Base-by-base conservation (phyloP, 2,888 invertebrate species). In the Ypsolopha scabrella region DNA sequence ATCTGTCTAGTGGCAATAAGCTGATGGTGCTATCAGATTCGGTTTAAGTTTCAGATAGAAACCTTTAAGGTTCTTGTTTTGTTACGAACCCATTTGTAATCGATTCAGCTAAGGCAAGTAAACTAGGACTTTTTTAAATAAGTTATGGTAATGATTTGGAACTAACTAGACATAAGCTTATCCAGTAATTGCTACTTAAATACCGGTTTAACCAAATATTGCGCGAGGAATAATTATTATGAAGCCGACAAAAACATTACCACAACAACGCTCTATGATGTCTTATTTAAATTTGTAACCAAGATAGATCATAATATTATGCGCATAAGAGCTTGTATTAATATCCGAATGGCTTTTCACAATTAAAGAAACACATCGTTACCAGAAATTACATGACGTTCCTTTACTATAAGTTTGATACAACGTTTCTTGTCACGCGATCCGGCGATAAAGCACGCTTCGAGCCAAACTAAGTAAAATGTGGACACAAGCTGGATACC, bases 291-390 rank as follows among this genome's bases (percentile, higher is more conserved):
- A 45, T 10, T 8, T 8, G 45, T 33, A 7, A 9, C 9, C 6
- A 34, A 34, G 24, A 47, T 37, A 47, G 14, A 47, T 38, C 14
- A 37, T 37, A n/a, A 39, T 36, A 50, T 50, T 50, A 50, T 13
- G 34, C 35, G 37, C 36, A 34, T 39, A 11, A 34, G 36, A 43
- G 39, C 41, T 33, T n/a, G 24, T 43, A 11, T 50, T 34, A 55
- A 59, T 54, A 58, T 56, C 58, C 55, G 58, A 63, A 64, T 65
- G 66, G 66, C 67, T 64, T 62, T 65, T 77, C 73, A 78, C 79
- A 79, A 73, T 75, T 73, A 78, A 71, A 80, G 67, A 80, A 82
- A 80, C 80, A 83, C 74, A 64, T 80, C 72, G 79, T 81, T 82
- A 81, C 70, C 74, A 67, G 73, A 78, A 80, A 81, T 82, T 78